Conservation (phyloP, 2,797 vertebrate genomes). For the Fistularia tabacaria region DNA sequence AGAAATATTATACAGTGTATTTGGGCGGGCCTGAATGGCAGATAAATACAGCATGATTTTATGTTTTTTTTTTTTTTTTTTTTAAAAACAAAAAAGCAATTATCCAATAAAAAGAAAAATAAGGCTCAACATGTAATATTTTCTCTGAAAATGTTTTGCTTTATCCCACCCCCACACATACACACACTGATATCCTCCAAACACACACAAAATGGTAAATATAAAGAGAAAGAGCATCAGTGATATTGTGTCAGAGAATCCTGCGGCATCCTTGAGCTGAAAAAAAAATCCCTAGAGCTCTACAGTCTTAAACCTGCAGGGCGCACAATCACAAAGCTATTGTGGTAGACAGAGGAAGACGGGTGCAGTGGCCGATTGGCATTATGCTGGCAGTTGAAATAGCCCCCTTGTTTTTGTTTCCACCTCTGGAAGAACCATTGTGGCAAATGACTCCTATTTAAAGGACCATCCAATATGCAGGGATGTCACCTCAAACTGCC, state of each 20-base stretch:
- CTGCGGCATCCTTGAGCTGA: slow-evolving; percentile 29
- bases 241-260: slow-evolving; percentile 35
- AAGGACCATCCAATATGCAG: slow-evolving; percentile 82
- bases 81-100: neutral
- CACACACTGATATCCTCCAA: slow-evolving; percentile 5
- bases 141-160: no score
- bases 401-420: slow-evolving; percentile 76
- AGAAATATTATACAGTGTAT: slow-evolving; percentile 19
- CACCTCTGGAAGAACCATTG: slow-evolving; percentile 73
- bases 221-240: slow-evolving; percentile 25
- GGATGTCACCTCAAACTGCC: slow-evolving; percentile 80
- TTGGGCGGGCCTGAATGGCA: slow-evolving; percentile 3
- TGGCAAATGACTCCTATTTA: slow-evolving; percentile 80
- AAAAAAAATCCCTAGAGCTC: slow-evolving; percentile 31
- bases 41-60: no score
- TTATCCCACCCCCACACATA: neutral
- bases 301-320: slow-evolving; percentile 48
- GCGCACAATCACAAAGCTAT: slow-evolving; percentile 39
- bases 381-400: slow-evolving; percentile 73
- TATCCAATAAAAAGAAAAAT: no score
- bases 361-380: slow-evolving; percentile 64
- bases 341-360: slow-evolving; percentile 47
- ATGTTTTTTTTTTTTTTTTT: neutral
- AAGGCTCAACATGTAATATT: no score
- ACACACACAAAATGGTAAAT: slow-evolving; percentile 21